Evolutionary conservation across 2,888 invertebrate species (phyloP).

Genomic region (Lasioglossum villosulum): DNA sequence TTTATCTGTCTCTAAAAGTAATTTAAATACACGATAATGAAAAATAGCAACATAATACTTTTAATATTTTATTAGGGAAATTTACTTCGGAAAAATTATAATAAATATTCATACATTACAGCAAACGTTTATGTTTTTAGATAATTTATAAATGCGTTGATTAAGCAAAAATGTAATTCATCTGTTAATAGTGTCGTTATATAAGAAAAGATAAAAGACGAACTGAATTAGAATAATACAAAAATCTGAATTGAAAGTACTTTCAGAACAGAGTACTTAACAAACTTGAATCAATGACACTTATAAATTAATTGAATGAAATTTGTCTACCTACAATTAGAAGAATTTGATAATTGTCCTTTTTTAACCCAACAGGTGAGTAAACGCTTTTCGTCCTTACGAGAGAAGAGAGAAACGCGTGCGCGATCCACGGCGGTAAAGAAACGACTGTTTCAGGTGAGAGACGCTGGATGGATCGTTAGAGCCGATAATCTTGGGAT

Average conservation of each 20-base stretch:
- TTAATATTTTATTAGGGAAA: too few relatives aligned
- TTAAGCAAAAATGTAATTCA: not conserved
- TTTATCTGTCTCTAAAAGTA: too few relatives aligned
- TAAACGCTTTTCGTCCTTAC: not conserved
- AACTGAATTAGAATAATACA: not conserved
- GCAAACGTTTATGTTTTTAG: not conserved
- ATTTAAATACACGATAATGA: too few relatives aligned
- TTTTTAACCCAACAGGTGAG: not conserved
- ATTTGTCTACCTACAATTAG: constrained; percentile 5
- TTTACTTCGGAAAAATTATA: not conserved
- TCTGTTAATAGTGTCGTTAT: not conserved
- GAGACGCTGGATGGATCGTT: constrained; percentile 54
- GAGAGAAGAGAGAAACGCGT: constrained; percentile 40
- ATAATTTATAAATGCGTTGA: not conserved
- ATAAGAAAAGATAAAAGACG: not conserved
- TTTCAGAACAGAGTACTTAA: not conserved
- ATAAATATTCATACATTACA: not conserved
- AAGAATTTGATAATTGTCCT: not conserved
- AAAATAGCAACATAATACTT: too few relatives aligned
- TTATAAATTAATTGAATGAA: not conserved
- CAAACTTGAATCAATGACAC: not conserved
- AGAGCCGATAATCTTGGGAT: constrained; percentile 45
- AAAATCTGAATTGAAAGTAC: not conserved
- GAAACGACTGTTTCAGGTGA: constrained; percentile 64
- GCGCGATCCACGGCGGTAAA: constrained; percentile 49